A percentile compares a stretch with the other conserved stretches of the same genome.
Evolutionary conservation across 2,797 vertebrate species (phyloP).

Genomic region (Alauda arvensis): DNA sequence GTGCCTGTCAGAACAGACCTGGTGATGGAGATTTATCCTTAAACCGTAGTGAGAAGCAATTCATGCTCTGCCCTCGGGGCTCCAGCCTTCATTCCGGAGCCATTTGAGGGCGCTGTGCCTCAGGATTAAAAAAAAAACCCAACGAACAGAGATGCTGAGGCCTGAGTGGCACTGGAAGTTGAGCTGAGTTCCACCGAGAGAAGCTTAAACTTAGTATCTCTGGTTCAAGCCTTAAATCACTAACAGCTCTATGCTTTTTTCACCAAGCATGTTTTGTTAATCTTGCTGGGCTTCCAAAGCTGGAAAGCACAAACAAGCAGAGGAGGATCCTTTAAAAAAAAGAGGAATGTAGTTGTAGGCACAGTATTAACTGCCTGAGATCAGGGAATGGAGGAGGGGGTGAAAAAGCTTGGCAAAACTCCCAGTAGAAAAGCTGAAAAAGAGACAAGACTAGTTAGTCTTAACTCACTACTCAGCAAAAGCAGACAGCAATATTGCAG

Average conservation of each 20-base stretch:
- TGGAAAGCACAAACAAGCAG: neutral
- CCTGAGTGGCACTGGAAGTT: slow-evolving; percentile 9
- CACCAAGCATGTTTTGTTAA: neutral
- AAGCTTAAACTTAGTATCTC: neutral
- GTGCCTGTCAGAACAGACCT: neutral
- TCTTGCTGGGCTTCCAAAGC: neutral
- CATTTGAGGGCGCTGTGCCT: slow-evolving; percentile 70
- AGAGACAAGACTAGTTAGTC: slow-evolving; percentile 5
- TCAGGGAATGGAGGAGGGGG: neutral
- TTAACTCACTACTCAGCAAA: neutral
- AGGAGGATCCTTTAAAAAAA: neutral
- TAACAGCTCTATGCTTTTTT: neutral
- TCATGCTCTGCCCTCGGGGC: neutral
- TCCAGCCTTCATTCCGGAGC: neutral
- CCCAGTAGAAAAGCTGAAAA: slow-evolving; percentile 23
- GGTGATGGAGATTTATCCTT: neutral
- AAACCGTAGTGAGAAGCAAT: neutral
- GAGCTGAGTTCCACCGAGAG: neutral
- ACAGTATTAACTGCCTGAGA: slow-evolving; percentile 29
- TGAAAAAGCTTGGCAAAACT: slow-evolving; percentile 11
- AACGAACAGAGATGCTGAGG: neutral
- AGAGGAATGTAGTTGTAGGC: neutral
- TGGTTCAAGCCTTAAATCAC: slow-evolving; percentile 16
- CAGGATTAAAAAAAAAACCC: slow-evolving; percentile 19
- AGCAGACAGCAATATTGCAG: neutral